A percentile compares a stretch with the other conserved stretches of the same genome.
These are phyloP conservation scores for Vulpes ferrilata DNA, from an alignment of 2,113 vertebrate species.

Conservation along the genomic window DNA sequence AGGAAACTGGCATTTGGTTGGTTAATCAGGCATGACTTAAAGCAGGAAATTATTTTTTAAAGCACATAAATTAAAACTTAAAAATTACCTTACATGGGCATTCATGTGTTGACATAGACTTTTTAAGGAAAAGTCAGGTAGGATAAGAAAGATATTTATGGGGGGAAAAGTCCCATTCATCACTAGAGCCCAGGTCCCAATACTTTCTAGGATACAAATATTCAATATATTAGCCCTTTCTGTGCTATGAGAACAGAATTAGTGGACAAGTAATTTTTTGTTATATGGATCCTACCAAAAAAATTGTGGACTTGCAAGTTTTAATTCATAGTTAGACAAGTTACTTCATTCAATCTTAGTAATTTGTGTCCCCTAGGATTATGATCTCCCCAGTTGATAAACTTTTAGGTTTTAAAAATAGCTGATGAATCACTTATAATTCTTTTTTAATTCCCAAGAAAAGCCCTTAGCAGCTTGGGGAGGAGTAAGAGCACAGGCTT, in stretches of 20 bases:
- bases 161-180: background rate
- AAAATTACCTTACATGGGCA: background rate
- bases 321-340: background rate
- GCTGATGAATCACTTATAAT: background rate
- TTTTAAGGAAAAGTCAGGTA: background rate
- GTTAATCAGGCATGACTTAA: conserved; percentile 21
- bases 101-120: background rate
- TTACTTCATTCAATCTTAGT: background rate
- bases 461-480: background rate
- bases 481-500: background rate
- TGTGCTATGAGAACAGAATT: background rate
- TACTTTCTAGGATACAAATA: background rate
- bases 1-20: background rate
- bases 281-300: background rate
- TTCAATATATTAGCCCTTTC: background rate
- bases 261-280: background rate
- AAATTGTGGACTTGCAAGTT: background rate
- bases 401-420: background rate
- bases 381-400: background rate
- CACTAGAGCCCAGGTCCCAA: background rate
- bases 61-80: background rate
- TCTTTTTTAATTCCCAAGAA: background rate
- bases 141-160: background rate
- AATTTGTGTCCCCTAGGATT: background rate
- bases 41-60: background rate